phyloP scores from a whole-genome alignment of 2,888 invertebrate species.

The Resseliella maxima region DNA sequence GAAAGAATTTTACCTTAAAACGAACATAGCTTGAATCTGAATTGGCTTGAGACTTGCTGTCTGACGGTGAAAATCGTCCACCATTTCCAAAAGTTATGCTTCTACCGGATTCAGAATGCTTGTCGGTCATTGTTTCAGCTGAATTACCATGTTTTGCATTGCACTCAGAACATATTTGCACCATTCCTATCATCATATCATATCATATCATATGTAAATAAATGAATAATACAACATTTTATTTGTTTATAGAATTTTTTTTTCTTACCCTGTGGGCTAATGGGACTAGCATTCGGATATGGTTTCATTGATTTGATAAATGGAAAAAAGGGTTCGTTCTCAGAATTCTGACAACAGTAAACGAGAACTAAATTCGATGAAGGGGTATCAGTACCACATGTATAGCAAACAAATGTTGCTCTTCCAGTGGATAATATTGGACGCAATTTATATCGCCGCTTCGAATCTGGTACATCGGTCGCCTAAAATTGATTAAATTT shows the following conservation, averaged over 20 bases:
- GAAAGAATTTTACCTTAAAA: slow-evolving; percentile 64
- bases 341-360: slow-evolving; percentile 86
- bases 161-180: slow-evolving; percentile 88
- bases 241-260: not conserved
- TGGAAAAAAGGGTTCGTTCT: slow-evolving; percentile 90
- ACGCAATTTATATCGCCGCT: slow-evolving; percentile 83
- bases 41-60: slow-evolving; percentile 65
- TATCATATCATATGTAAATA: not conserved
- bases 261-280: slow-evolving; percentile 82
- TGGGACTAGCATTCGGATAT: slow-evolving; percentile 86
- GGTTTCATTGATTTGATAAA: slow-evolving; percentile 85
- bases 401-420: slow-evolving; percentile 87
- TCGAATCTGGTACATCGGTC: slow-evolving; percentile 79
- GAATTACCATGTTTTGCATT: slow-evolving; percentile 76
- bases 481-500: slow-evolving; percentile 67
- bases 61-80: slow-evolving; percentile 65
- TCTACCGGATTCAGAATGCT: slow-evolving; percentile 58
- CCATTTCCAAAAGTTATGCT: slow-evolving; percentile 59
- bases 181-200: slow-evolving; percentile 72
- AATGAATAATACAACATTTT: not conserved
- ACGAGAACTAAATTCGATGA: slow-evolving; percentile 83
- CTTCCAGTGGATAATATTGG: slow-evolving; percentile 74
- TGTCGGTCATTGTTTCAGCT: slow-evolving; percentile 63
- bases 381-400: slow-evolving; percentile 84
- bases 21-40: slow-evolving; percentile 67